Base-by-base conservation (phyloP, 2,113 vertebrate genomes). In the Lophochroa leadbeateri region DNA sequence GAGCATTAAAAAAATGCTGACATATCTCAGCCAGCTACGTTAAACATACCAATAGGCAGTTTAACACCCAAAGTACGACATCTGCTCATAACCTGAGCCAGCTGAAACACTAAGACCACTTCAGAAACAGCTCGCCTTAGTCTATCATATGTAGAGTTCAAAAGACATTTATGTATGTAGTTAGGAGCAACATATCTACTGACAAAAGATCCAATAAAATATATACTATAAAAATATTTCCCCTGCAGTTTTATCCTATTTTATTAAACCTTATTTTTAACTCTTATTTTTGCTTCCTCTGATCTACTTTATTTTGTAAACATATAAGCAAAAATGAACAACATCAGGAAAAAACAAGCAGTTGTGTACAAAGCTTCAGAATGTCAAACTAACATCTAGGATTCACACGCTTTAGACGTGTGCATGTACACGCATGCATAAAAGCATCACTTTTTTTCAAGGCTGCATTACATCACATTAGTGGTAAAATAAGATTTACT, bases 391-490 rank as follows among this genome's bases (percentile, higher is more conserved):
- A 28, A 41, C 57, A 58, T 35, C 33, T 58, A 33, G 25, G 9
- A 35, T 50, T 61, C 31, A 4, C 17, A 2, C 15, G 17, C 52
- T 35, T 29, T 50, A 49, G n/a, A 13, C 0, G 0, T 7, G 14
- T 37, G 39, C 53, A 20, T 35, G 24, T 21, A 57, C 35, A 49
- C 39, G n/a, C 1, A 0, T 2, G 44, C 23, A 13, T 21, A 28
- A 75, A 44, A 79, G 71, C 67, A 4, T 19, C 9, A 12, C 43
- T 81, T 52, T 13, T 35, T 41, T 43, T 49, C 16, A 37, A 67
- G 27, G 37, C 58, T 78, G 50, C 25, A 13, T 5, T 55, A 33
- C 44, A 71, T 69, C 75, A 17, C 25, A 9, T 13, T 0, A 10
- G 11, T 5, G 49, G 25, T 7, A 58, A 76, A 91, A 44, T 31